A percentile compares a stretch with the other conserved stretches of the same genome.
phyloP scores from a whole-genome alignment of 2,888 invertebrate genomes.

The Bimastos eiseni region DNA sequence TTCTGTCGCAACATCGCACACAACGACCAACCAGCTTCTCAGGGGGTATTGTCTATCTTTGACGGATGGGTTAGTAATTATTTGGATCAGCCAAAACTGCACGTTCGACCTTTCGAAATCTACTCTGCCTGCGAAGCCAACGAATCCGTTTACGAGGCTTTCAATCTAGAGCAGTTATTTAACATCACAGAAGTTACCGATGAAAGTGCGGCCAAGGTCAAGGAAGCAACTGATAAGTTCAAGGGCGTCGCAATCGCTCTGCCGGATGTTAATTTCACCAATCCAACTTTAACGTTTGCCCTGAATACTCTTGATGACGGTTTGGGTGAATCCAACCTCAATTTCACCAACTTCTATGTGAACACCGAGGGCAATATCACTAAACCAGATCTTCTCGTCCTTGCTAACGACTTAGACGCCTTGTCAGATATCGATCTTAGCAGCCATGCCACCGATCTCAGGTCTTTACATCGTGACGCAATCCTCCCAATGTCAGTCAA shows the following conservation, averaged over 20 bases:
- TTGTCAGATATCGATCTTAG: not conserved
- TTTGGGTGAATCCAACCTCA: not conserved
- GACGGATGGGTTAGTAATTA: not conserved
- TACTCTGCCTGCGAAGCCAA: not conserved
- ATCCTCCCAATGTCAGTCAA: not conserved
- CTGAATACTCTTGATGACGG: constrained; percentile 20
- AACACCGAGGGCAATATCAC: not conserved
- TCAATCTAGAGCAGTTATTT: not conserved
- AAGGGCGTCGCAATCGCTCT: constrained; percentile 18
- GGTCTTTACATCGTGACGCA: not conserved
- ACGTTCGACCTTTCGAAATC: constrained; percentile 1
- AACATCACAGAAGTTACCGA: not conserved
- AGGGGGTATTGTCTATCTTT: constrained; percentile 4
- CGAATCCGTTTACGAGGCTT: not conserved
- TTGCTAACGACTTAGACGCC: not conserved
- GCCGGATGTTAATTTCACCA: constrained; percentile 8
- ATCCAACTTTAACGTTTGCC: not conserved
- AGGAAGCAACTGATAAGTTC: constrained; percentile 23
- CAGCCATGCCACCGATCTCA: not conserved
- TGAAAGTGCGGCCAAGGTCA: not conserved
- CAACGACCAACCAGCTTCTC: constrained; percentile 24
- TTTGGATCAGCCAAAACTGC: not conserved
- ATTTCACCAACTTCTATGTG: constrained; percentile 6
- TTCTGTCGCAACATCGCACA: constrained; percentile 36
- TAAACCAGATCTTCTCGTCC: not conserved